A percentile compares a stretch with the other conserved stretches of the same genome.
phyloP scores from a whole-genome alignment of 2,113 vertebrate genomes.

The Catharus fuscescens region DNA sequence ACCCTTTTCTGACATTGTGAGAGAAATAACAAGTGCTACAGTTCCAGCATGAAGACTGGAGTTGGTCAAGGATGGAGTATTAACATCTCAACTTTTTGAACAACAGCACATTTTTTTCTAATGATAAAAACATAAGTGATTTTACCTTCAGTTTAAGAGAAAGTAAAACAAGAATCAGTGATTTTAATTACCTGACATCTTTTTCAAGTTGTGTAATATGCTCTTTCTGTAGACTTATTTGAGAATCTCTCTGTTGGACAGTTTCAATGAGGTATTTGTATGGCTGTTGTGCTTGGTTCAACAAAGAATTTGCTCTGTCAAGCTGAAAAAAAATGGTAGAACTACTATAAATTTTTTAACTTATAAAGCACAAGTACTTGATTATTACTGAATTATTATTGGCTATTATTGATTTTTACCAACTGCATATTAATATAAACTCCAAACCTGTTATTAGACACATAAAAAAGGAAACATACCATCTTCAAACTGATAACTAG shows the following conservation, averaged over 20 bases:
- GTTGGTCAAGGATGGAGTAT: not conserved
- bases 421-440: not conserved
- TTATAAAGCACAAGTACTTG: not conserved
- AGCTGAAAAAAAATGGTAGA: conserved; percentile 74
- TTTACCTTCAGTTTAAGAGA: not conserved
- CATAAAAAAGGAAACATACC: not conserved
- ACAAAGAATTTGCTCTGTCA: conserved; percentile 84
- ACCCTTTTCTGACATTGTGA: not conserved
- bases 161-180: not conserved
- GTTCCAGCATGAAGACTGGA: not conserved
- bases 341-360: not conserved
- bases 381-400: not conserved
- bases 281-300: conserved; percentile 91
- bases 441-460: not conserved
- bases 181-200: conserved; percentile 83
- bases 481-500: not conserved
- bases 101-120: not conserved
- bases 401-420: not conserved
- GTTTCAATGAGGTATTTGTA: conserved; percentile 93
- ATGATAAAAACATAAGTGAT: not conserved
- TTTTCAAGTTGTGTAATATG: conserved; percentile 82
- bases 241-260: conserved; percentile 87
- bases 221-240: conserved; percentile 82
- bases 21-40: not conserved
- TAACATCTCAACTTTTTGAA: not conserved